Evolutionary conservation across 2,888 invertebrate genomes (phyloP), one percentile per base, ranked within the genome.

Genomic region (Eupsilia transversa): DNA sequence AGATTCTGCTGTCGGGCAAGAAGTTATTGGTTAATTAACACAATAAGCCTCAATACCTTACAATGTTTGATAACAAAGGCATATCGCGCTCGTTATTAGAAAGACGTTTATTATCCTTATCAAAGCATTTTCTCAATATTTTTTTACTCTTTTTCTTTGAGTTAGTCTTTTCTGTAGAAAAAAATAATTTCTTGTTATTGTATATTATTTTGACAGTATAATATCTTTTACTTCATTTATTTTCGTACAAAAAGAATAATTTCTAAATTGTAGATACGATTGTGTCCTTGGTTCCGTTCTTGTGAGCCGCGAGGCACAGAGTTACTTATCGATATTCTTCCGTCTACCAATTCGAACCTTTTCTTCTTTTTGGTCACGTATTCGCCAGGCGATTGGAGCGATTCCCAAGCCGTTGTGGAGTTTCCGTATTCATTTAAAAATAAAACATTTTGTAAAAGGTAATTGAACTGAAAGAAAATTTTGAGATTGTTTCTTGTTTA

Each of bases 331-430:
- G 49, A 30, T 60, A 73, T 79, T 66, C 6, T 49, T 61, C 14
- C 41, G 20, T 20, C 52, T 54, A 46, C 59, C 59, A 49, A 35
- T 56, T 79, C 10, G 38, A 23, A 59, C 30, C 10, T 78, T 61
- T 71, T 56, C 1, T 72, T 65, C 23, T n/a, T 54, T 65, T 61
- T 49, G 30, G 27, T 23, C 64, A 59, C 79, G 64, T 65, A 54
- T 49, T 72, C 17, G n/a, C n/a, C n/a, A n/a, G n/a, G n/a, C n/a
- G n/a, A n/a, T n/a, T n/a, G n/a, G n/a, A n/a, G n/a, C n/a, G 27
- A 60, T 60, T 56, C 14, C 41, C 54, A 54, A 73, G 27, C 14
- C 27, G n/a, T 77, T 54, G n/a, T 35, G 33, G 2, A 35, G 60
- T 59, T 72, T 49, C 33, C 20, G 46, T 33, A 49, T 49, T 63